Evolutionary conservation across 2,797 vertebrate genomes (phyloP).

Genomic region (Pangasius larnaudii): DNA sequence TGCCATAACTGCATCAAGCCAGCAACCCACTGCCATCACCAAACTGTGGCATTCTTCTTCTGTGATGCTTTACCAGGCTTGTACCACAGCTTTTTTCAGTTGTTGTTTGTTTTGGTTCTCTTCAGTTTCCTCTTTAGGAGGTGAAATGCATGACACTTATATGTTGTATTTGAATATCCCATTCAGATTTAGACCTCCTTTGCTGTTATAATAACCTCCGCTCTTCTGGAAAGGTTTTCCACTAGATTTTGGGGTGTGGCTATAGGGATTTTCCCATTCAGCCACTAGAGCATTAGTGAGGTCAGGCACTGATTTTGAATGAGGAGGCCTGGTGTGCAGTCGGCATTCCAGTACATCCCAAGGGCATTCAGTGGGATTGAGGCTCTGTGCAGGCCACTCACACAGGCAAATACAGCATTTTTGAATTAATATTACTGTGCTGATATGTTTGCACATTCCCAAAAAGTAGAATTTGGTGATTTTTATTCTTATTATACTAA

Average conservation of each 20-base stretch:
- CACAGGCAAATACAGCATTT: not conserved
- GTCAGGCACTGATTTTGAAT: not conserved
- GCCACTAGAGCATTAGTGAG: not conserved
- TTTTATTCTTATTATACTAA: too few species aligned
- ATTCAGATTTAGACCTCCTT: not conserved
- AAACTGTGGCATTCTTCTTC: too few species aligned
- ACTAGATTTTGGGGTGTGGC: not conserved
- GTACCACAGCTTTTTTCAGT: too few species aligned
- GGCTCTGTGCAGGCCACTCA: not conserved
- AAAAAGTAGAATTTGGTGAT: too few species aligned
- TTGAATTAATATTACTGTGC: not conserved
- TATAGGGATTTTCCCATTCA: not conserved
- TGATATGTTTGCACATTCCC: not conserved
- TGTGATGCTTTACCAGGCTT: too few species aligned
- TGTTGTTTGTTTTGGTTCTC: too few species aligned
- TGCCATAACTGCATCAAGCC: too few species aligned
- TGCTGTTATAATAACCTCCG: not conserved
- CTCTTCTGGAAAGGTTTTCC: too few species aligned
- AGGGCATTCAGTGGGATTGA: not conserved
- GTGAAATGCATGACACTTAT: not conserved
- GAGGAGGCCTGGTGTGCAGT: not conserved
- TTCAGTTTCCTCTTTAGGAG: too few species aligned
- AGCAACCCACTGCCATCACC: too few species aligned
- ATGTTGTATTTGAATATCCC: not conserved
- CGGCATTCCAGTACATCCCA: not conserved